These are phyloP conservation scores for Nomada ruficornis DNA, from an alignment of 2,888 invertebrate genomes.

Conservation along the genomic window DNA sequence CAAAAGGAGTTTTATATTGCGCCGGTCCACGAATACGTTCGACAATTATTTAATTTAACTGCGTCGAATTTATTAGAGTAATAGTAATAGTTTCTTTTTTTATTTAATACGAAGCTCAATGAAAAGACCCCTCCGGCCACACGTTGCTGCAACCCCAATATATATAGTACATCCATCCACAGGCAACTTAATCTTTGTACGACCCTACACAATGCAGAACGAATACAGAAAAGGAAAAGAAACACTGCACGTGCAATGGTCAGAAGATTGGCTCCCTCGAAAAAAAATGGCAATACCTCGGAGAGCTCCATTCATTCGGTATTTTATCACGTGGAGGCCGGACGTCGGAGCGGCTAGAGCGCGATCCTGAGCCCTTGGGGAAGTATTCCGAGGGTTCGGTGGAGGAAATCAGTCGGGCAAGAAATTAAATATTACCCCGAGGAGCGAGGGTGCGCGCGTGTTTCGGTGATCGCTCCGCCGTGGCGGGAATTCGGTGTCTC, in stretches of 20 bases:
- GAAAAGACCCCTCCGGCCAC: too few relatives aligned
- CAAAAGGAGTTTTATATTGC: too few relatives aligned
- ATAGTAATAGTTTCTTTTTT: too few relatives aligned
- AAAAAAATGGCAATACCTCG: conserved; percentile 67
- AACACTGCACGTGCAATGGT: conserved; percentile 49
- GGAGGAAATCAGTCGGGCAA: conserved; percentile 79
- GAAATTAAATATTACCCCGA: conserved; percentile 81
- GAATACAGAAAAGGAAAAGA: background rate
- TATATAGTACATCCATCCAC: too few relatives aligned
- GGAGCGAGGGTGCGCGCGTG: conserved; percentile 56
- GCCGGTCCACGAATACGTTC: too few relatives aligned
- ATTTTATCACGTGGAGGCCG: conserved; percentile 71
- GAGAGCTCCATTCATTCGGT: conserved; percentile 65
- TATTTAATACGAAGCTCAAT: too few relatives aligned
- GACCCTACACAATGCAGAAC: background rate
- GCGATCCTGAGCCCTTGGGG: conserved; percentile 59
- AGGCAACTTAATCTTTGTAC: background rate
- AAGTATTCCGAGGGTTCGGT: conserved; percentile 63
- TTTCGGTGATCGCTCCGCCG: conserved; percentile 33
- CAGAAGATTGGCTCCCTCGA: conserved; percentile 63
- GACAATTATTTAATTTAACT: too few relatives aligned
- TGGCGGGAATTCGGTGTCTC: conserved; percentile 69
- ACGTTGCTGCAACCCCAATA: too few relatives aligned
- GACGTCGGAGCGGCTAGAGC: conserved; percentile 29
- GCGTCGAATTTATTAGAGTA: too few relatives aligned